Conservation (phyloP, 2,797 vertebrate genomes). For the Mormyrops boulengeri region DNA sequence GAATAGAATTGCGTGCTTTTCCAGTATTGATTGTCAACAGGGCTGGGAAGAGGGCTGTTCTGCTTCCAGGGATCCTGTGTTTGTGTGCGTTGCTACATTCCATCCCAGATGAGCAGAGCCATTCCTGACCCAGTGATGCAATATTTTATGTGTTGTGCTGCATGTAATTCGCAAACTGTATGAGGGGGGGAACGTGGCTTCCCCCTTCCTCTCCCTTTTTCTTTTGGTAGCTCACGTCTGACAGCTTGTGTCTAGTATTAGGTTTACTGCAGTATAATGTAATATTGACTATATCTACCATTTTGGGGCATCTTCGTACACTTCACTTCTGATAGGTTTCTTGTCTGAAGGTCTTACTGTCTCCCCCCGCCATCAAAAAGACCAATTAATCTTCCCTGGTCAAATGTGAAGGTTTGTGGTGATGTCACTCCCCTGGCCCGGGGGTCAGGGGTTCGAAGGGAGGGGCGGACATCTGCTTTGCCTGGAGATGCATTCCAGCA, state of each 20-base stretch:
- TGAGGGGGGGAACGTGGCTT: too few species aligned
- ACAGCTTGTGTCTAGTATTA: not conserved
- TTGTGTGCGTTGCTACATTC: not conserved
- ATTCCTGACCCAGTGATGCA: not conserved
- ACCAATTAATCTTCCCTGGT: constrained; percentile 13
- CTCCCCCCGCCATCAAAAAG: not conserved
- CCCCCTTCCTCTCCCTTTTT: not conserved
- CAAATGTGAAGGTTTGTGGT: constrained; percentile 15
- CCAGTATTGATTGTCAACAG: not conserved
- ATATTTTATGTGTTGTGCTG: not conserved
- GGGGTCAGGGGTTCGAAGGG: constrained; percentile 30
- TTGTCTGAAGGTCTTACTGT: not conserved
- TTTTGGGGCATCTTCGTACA: not conserved
- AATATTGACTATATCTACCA: not conserved
- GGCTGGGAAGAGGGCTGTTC: not conserved
- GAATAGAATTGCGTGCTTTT: not conserved
- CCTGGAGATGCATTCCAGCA: constrained; percentile 57
- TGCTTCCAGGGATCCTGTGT: not conserved
- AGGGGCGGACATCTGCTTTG: constrained; percentile 56
- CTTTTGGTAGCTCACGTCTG: not conserved
- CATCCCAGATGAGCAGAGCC: not conserved
- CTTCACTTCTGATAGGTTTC: not conserved
- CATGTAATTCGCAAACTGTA: not conserved
- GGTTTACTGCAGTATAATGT: too few species aligned
- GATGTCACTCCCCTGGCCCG: constrained; percentile 21